Base-by-base conservation (phyloP, 2,797 vertebrate genomes). In the Melanotaenia trifasciata region DNA sequence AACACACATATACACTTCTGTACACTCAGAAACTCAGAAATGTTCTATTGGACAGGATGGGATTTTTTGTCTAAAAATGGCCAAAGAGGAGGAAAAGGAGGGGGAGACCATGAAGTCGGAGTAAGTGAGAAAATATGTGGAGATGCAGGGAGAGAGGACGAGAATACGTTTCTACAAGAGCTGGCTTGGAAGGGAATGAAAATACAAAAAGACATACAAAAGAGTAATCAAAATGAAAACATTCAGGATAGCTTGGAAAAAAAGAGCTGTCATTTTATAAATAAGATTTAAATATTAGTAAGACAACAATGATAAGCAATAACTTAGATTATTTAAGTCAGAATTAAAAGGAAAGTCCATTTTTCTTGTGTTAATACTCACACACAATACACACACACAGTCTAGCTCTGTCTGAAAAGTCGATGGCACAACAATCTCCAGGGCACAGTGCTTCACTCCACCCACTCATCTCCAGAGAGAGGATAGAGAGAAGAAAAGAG, bases 51-150 rank as follows among this genome's bases (percentile, higher is more conserved):
- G 67, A 89, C 64, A 67, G 67, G 82, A 85, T 77, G 85, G 81
- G 87, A 89, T 90, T 90, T 92, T 83, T 73, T 67, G 67, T 92
- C 90, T 93, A 89, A 91, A 92, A 91, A 90, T 90, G 92, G 80
- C 85, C 76, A 82, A 76, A 80, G 80, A 81, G 61, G 70, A 76
- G 58, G 54, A 78, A 59, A 40, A 61, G 33, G 57, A 71, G 51
- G 58, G 72, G 58, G 66, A 61, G 68, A 72, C 70, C 62, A 75
- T 0, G 43, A 70, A 84, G 57, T 75, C 72, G 54, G 75, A 57
- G 74, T 65, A 83, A 84, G 74, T 71, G 87, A 88, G 75, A 80
- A 81, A 83, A 90, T 80, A 81, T 47, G 40, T 74, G 74, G 70
- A 85, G 73, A 74, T 80, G 62, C 32, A 40, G 45, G 45, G 3